A percentile compares a stretch with the other conserved stretches of the same genome.
Evolutionary conservation across 2,113 vertebrate species (phyloP).

Genomic region (Mesembrinibis cayennensis): DNA sequence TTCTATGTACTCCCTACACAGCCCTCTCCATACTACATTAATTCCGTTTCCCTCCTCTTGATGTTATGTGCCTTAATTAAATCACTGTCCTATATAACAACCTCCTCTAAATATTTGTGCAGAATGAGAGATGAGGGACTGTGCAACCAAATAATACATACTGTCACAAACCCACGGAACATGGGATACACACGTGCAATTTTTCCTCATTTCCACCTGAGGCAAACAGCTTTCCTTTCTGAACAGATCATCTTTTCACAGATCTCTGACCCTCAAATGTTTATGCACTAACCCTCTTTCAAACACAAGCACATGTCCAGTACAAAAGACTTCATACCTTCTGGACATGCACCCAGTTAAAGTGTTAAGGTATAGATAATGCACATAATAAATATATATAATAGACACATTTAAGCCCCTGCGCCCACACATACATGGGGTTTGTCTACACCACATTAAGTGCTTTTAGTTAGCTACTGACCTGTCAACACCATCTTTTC

Average conservation of each 20-base stretch:
- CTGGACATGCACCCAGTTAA: not conserved
- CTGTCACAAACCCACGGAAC: not conserved
- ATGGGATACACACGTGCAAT: rapidly evolving
- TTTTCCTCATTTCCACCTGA: not conserved
- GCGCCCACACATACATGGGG: not conserved
- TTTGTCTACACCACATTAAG: not conserved
- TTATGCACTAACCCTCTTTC: not conserved
- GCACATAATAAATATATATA: not conserved
- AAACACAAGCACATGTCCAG: not conserved
- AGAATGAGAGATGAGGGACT: not conserved
- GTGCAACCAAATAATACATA: not conserved
- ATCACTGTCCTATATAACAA: not conserved
- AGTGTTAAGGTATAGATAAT: not conserved
- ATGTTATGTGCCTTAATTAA: not conserved
- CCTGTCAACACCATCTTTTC: not conserved
- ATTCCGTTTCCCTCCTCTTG: not conserved
- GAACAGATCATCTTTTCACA: rapidly evolving
- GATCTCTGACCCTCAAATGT: not conserved
- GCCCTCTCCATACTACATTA: not conserved
- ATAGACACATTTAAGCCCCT: not conserved
- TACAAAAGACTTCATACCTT: not conserved
- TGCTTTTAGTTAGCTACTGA: not conserved
- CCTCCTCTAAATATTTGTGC: not conserved
- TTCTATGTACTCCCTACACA: not conserved
- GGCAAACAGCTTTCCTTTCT: not conserved